A percentile compares a stretch with the other conserved stretches of the same genome.
These are phyloP conservation scores for Antigone vipio DNA, from an alignment of 2,113 vertebrate genomes.

Conservation along the genomic window DNA sequence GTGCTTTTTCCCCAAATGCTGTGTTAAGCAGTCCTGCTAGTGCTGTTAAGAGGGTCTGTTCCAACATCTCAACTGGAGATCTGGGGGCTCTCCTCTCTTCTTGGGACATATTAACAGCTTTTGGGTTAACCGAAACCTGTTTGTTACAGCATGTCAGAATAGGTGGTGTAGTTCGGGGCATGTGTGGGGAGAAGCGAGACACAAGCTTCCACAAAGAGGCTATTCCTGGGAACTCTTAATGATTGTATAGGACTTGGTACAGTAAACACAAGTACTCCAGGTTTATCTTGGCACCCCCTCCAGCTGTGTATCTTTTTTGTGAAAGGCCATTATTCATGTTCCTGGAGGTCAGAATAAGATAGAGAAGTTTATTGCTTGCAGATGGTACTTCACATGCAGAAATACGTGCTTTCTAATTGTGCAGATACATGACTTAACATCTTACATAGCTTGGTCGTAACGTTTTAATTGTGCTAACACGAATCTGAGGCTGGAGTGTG, in stretches of 20 bases:
- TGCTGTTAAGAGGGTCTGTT: not conserved
- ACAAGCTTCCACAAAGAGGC: not conserved
- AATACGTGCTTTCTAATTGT: not conserved
- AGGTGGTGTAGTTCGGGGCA: not conserved
- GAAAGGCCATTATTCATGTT: not conserved
- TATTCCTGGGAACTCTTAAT: not conserved
- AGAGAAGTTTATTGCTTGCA: conserved; percentile 5
- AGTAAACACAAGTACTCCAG: not conserved
- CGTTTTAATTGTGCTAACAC: not conserved
- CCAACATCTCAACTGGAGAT: not conserved
- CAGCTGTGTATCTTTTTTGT: not conserved
- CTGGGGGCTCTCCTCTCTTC: not conserved
- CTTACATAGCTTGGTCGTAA: not conserved
- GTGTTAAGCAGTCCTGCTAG: not conserved
- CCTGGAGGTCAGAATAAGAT: not conserved
- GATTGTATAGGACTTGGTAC: not conserved
- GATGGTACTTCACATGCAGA: not conserved
- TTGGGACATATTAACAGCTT: not conserved
- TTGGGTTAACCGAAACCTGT: not conserved
- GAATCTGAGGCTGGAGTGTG: not conserved
- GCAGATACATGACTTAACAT: not conserved
- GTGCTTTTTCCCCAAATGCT: not conserved
- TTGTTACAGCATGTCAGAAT: not conserved
- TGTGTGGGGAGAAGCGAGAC: not conserved
- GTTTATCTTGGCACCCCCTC: conserved; percentile 4